phyloP scores from a whole-genome alignment of 2,888 invertebrate genomes.

The Caenorhabditis imperialis region DNA sequence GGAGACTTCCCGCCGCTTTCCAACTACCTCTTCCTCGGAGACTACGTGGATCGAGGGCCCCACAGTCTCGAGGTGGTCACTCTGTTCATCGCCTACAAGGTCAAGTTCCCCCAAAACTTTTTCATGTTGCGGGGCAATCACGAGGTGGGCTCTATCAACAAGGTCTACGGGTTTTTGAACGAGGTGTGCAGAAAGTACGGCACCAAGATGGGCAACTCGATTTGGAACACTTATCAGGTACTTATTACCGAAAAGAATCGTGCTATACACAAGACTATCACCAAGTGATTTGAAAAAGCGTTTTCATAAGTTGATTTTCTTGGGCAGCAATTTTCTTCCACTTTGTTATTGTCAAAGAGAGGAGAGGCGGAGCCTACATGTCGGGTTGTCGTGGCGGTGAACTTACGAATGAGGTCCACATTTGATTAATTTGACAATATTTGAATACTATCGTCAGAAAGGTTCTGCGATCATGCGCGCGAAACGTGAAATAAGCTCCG shows the following conservation, averaged over 20 bases:
- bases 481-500: no score
- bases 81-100: conserved; percentile 67
- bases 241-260: not conserved
- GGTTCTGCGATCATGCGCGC: no score
- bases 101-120: conserved; percentile 66
- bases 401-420: no score
- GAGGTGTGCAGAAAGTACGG: conserved; percentile 65
- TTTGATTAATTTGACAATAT: no score
- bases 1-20: conserved; percentile 67
- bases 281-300: no score
- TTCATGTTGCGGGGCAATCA: conserved; percentile 70
- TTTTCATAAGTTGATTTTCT: no score
- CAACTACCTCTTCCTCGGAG: conserved; percentile 73
- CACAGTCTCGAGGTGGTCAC: conserved; percentile 67
- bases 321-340: no score
- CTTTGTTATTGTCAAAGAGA: no score
- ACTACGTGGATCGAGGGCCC: conserved; percentile 71
- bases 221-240: conserved; percentile 68
- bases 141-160: conserved; percentile 61
- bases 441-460: no score
- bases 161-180: conserved; percentile 67
- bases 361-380: no score
- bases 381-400: no score
- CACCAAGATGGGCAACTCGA: conserved; percentile 13
- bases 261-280: no score